Conservation (phyloP, 2,888 invertebrate species). For the Seladonia tumulorum region DNA sequence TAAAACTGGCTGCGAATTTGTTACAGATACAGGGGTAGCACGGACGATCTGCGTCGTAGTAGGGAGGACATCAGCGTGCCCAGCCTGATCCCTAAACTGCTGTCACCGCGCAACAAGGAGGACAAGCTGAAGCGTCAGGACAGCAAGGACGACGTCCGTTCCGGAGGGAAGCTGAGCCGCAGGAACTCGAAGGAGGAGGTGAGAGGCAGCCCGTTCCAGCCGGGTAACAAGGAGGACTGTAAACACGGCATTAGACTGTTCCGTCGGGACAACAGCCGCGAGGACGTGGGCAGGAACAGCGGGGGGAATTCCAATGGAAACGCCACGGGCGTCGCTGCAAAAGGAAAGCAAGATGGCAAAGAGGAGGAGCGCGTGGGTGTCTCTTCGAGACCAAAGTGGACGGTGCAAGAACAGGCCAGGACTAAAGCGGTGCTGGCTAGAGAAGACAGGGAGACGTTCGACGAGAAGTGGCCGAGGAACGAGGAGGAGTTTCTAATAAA, state of each 20-base stretch:
- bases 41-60: slow-evolving; percentile 81
- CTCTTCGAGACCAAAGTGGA: slow-evolving; percentile 69
- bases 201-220: slow-evolving; percentile 1
- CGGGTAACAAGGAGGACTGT: slow-evolving; percentile 65
- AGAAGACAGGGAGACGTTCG: slow-evolving; percentile 54
- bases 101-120: slow-evolving; percentile 78
- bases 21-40: slow-evolving; percentile 81
- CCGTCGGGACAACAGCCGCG: slow-evolving; percentile 74
- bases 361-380: slow-evolving; percentile 74
- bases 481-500: slow-evolving; percentile 28
- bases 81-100: slow-evolving; percentile 82
- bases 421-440: slow-evolving; percentile 43
- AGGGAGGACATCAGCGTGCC: slow-evolving; percentile 81
- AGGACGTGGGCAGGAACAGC: slow-evolving; percentile 75
- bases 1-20: not conserved
- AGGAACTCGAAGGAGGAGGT: slow-evolving; percentile 62
- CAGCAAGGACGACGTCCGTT: slow-evolving; percentile 80
- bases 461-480: slow-evolving; percentile 36
- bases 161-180: slow-evolving; percentile 25
- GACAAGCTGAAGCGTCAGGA: slow-evolving; percentile 80
- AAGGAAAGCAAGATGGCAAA: slow-evolving; percentile 71
- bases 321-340: slow-evolving; percentile 57
- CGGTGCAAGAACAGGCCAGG: slow-evolving; percentile 65
- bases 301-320: slow-evolving; percentile 67
- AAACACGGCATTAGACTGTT: slow-evolving; percentile 70